These are phyloP conservation scores for Cephalopachus bancanus DNA, from an alignment of 2,797 vertebrate species.

Conservation along the genomic window DNA sequence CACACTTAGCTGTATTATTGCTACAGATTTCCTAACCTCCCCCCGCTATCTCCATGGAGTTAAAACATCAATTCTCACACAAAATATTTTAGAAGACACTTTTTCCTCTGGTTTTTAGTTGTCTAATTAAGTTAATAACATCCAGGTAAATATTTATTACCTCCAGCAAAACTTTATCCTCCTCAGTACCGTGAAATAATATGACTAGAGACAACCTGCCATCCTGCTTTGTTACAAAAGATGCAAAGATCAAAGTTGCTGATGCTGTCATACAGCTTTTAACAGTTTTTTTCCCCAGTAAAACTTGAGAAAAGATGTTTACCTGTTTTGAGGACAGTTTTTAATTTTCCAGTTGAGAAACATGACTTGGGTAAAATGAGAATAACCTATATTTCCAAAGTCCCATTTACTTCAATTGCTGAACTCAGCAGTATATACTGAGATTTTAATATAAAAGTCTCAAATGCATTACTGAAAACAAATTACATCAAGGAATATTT, in stretches of 20 bases:
- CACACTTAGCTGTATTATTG: not conserved
- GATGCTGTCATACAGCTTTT: not conserved
- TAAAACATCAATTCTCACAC: not conserved
- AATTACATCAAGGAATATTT: slow-evolving; percentile 37
- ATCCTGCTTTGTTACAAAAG: not conserved
- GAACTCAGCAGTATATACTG: not conserved
- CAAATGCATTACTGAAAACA: slow-evolving; percentile 12
- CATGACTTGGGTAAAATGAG: not conserved
- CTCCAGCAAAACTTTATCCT: not conserved
- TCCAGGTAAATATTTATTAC: slow-evolving; percentile 16
- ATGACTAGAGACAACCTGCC: not conserved
- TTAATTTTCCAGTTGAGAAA: slow-evolving; percentile 50
- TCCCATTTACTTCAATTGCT: not conserved
- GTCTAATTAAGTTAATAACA: slow-evolving; percentile 36
- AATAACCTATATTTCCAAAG: not conserved
- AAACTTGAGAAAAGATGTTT: slow-evolving; percentile 46
- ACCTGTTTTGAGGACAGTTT: slow-evolving; percentile 25
- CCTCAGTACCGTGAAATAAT: not conserved
- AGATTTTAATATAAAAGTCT: slow-evolving; percentile 23
- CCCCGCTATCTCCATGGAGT: not conserved
- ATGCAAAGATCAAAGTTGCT: slow-evolving; percentile 29
- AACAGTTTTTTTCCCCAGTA: not conserved
- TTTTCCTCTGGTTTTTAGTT: not conserved
- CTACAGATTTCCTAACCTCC: not conserved
- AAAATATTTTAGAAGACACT: not conserved